phyloP scores from a whole-genome alignment of 2,113 vertebrate species.

The Pontoporia blainvillei region DNA sequence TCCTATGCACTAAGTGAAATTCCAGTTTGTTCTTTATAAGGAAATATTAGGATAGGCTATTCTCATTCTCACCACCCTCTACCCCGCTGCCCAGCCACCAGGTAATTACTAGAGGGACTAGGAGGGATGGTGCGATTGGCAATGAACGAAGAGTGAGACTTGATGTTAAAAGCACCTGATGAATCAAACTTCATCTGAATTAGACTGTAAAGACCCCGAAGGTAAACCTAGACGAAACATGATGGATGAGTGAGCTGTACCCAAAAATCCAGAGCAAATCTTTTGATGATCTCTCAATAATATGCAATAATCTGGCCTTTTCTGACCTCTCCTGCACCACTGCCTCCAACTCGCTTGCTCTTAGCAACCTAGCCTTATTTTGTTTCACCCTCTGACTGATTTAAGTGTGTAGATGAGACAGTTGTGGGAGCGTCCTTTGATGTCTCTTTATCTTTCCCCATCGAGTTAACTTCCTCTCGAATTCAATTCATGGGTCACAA shows the following conservation, averaged over 20 bases:
- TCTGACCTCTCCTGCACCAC: background rate
- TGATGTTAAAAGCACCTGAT: background rate
- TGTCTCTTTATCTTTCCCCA: background rate
- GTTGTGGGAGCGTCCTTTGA: background rate
- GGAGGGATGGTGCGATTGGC: background rate
- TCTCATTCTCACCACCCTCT: background rate
- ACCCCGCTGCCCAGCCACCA: background rate
- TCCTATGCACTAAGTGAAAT: background rate
- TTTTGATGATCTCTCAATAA: background rate
- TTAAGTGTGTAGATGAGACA: background rate
- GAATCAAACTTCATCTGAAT: background rate
- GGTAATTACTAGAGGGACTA: background rate
- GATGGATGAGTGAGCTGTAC: background rate
- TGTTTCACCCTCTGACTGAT: background rate
- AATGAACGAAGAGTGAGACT: background rate
- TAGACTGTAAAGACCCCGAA: background rate
- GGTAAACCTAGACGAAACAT: background rate
- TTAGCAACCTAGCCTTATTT: background rate
- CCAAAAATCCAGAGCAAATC: background rate
- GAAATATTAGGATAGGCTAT: background rate
- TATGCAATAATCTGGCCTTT: background rate
- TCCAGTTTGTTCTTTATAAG: background rate
- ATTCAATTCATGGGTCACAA: background rate
- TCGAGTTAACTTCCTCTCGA: background rate
- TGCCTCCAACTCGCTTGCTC: background rate